These are phyloP conservation scores for Tringa solitaria DNA, from an alignment of 2,113 vertebrate genomes.

Conservation along the genomic window DNA sequence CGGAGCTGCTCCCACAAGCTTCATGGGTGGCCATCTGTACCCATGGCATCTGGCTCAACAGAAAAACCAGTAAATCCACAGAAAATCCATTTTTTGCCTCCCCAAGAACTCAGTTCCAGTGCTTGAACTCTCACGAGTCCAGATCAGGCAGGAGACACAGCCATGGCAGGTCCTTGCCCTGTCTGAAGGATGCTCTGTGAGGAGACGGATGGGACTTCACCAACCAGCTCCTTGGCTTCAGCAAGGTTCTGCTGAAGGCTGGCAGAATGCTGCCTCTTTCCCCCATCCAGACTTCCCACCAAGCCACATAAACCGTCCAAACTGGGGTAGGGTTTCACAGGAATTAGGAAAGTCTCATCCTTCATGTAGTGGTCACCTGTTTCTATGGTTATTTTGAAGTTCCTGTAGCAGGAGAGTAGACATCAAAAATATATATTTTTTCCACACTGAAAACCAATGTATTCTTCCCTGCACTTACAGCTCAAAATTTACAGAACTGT, in stretches of 20 bases:
- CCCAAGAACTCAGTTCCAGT: background rate
- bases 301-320: background rate
- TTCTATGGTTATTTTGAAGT: background rate
- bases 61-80: background rate
- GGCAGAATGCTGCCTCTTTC: background rate
- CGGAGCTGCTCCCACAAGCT: background rate
- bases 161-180: rapidly evolving
- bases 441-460: background rate
- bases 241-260: background rate
- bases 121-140: background rate
- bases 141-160: background rate
- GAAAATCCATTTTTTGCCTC: background rate
- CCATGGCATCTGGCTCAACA: background rate
- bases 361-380: background rate
- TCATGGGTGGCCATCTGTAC: background rate
- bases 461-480: background rate
- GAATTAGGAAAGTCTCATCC: background rate
- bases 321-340: background rate
- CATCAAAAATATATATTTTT: background rate
- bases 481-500: background rate
- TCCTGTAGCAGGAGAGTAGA: background rate
- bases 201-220: background rate
- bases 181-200: background rate
- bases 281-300: background rate
- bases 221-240: background rate